Base-by-base conservation (phyloP, 2,113 vertebrate species). In the Nannospalax galili region DNA sequence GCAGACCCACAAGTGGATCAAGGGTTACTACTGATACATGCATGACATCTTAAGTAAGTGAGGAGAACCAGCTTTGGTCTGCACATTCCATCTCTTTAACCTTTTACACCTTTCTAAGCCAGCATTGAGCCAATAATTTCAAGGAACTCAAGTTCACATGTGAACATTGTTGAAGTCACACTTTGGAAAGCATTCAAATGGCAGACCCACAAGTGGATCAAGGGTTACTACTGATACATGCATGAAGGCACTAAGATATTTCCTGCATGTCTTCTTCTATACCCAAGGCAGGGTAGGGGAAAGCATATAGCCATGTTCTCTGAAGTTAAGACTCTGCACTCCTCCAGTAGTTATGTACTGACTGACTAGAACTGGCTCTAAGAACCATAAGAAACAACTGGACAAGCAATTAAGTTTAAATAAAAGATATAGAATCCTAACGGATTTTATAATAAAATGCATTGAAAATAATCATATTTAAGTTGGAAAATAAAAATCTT, bases 361-460 rank as follows among this genome's bases (percentile, higher is more conserved):
- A 90, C 19, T 82, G 48, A 89, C 92, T 35, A 70, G 56, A 48
- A 28, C 15, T 30, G n/a, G 52, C 35, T 75, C 26, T 78, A 78
- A 91, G 64, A 73, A 94, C 20, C 45, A 35, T 40, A 79, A 79
- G 58, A 79, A 93, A 88, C 73, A 96, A 93, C 69, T 82, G 32
- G 48, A 90, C 24, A 95, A 84, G 28, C 84, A 97, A 96, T 79
- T 95, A 67, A 75, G 77, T 80, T 95, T 75, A 85, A 79, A 84
- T 22, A 94, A 32, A 45, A 32, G 8, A 87, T 42, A 93, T 12
- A 74, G 3, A 17, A 91, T 67, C 40, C 20, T 93, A 75, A 80
- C 32, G 89, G 26, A 78, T 62, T 16, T 26, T 42, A 90, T 70
- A 97, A 97, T 9, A 84, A 58, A 89, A 85, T 65, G 28, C 12